These are phyloP conservation scores for Taenioides sp. DNA, from an alignment of 2,797 vertebrate genomes.

Conservation along the genomic window DNA sequence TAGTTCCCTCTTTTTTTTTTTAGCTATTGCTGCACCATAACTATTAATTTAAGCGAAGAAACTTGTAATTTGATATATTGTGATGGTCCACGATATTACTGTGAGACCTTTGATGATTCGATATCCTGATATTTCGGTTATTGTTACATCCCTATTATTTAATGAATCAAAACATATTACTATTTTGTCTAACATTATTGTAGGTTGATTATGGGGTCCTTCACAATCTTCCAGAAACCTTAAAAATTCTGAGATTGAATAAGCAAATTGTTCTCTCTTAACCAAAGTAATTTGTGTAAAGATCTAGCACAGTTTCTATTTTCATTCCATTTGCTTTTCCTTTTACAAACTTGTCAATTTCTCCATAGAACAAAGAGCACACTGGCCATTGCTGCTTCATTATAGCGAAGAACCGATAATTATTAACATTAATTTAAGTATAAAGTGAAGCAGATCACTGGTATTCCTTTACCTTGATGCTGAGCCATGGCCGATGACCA, in stretches of 20 bases:
- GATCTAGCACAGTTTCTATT: too few species aligned
- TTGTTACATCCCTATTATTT: not conserved
- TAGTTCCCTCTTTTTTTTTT: too few species aligned
- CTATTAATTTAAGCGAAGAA: too few species aligned
- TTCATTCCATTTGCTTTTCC: not conserved
- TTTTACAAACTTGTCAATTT: not conserved
- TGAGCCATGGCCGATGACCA: slow-evolving; percentile 94
- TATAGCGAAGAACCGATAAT: not conserved
- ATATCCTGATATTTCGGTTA: not conserved
- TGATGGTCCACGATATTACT: too few species aligned
- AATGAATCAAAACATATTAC: not conserved
- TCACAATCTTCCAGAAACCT: too few species aligned
- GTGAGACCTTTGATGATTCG: too few species aligned
- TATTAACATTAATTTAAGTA: not conserved
- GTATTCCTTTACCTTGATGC: slow-evolving; percentile 83
- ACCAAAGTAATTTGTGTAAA: too few species aligned
- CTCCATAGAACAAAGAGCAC: not conserved
- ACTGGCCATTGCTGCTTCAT: not conserved
- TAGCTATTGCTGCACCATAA: too few species aligned
- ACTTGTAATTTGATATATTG: too few species aligned
- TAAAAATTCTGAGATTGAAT: not conserved
- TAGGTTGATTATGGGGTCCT: not conserved
- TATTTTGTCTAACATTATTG: not conserved
- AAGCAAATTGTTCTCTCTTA: not conserved
- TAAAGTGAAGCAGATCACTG: not conserved